A percentile compares a stretch with the other conserved stretches of the same genome.
Conservation (phyloP, 2,888 invertebrate species). For the Chirona hameri region DNA sequence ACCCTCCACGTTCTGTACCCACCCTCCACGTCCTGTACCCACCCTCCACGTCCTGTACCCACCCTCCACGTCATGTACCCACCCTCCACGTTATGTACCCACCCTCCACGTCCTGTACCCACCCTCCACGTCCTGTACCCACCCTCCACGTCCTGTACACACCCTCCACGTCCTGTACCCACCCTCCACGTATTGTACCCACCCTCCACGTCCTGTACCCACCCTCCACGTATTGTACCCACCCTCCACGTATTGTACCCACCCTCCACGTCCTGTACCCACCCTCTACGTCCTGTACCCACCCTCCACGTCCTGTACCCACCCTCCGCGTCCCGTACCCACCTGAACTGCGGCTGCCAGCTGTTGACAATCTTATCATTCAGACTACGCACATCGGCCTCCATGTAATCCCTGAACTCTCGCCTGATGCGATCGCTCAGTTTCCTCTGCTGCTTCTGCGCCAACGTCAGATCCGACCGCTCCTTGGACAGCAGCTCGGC, state of each 20-base stretch:
- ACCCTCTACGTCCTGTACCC: not conserved
- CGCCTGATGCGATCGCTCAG: not conserved
- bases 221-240: no score
- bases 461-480: not conserved
- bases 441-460: not conserved
- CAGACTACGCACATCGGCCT: constrained; percentile 23
- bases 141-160: no score
- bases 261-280: no score
- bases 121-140: not conserved
- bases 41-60: not conserved
- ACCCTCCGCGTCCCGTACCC: not conserved
- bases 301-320: not conserved
- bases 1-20: not conserved
- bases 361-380: constrained; percentile 27
- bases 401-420: constrained; percentile 5
- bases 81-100: not conserved
- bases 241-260: not conserved
- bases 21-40: no score
- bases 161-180: not conserved
- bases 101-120: no score
- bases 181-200: no score
- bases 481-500: not conserved
- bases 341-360: constrained; percentile 24
- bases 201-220: not conserved
- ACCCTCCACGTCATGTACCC: no score